Evolutionary conservation across 2,113 vertebrate genomes (phyloP), one percentile per base, ranked within the genome.

Genomic region (Merops nubicus): DNA sequence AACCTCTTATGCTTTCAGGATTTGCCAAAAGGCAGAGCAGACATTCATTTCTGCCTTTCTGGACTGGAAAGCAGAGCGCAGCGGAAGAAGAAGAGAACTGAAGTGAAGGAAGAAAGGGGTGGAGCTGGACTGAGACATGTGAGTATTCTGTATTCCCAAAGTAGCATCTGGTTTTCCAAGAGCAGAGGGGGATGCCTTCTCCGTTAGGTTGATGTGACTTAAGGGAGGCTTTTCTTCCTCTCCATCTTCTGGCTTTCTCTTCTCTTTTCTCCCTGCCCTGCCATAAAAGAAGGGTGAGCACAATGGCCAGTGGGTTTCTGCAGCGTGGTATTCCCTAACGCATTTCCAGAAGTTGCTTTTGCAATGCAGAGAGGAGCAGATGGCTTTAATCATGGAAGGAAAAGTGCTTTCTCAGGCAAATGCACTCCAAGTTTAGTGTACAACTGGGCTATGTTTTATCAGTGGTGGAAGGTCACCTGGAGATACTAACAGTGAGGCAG

Each of bases 81-180:
- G 67, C 6, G 31, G 73, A 81, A 96, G 69, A 91, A 95, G 64
- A 96, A 92, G 72, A 96, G 93, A 72, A 84, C 4, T 60, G 95
- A 97, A 89, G n/a, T 64, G 60, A 92, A 91, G n/a, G 93, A 96
- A 92, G 22, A 43, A 43, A 91, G 9, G 28, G 25, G 51, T 91
- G 83, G 85, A 92, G 57, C 47, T 60, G 92, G 83, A 81, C 40
- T 45, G 73, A 85, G 33, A 20, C 92, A 51, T 89, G 92, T 96
- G 83, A 96, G 95, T 97, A 89, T 90, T 93, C 85, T 56, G 12
- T 93, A 53, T 81, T 94, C 80, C 74, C 76, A 60, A 43, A 78
- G 34, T 11, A 78, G 15, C 1, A 1, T 53, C 54, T 96, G 36
- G 15, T 79, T 96, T 87, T 88, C 87, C 57, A 81, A 40, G 69